Evolutionary conservation across 2,888 invertebrate genomes (phyloP), one percentile per base, ranked within the genome.

Genomic region (Ichneumon xanthorius): DNA sequence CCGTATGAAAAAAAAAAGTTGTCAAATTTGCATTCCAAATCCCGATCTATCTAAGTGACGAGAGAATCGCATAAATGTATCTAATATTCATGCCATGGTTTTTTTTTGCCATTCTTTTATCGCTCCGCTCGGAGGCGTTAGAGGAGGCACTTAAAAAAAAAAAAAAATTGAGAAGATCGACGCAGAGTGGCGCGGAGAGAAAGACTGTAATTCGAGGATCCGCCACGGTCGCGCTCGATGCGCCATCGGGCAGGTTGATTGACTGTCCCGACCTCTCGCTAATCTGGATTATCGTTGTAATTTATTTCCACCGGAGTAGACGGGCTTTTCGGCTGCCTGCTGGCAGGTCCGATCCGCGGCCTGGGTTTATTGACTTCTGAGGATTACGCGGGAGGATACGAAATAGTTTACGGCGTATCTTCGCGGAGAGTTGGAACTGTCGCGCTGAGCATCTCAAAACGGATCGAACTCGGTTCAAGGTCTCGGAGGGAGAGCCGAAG

Each of bases 381-480:
- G 40, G 67, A 61, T 58, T 68, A 33, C 67, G 22, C 67, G 55
- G n/a, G 45, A 19, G 19, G 16, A 37, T 61, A 63, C 26, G 16
- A 45, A 14, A 14, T 5, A 26, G 58, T 26, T 58, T 14, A 45
- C 40, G 16, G 40, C 2, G 37, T 37, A 37, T 37, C 37, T 4
- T 37, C 4, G 19, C 53, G 37, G 6, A 40, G 45, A 61, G 61
- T 58, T 11, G 67, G 79, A 67, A 82, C 55, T 79, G 82, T 75
- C 75, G 68, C 73, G 78, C 4, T 7, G 78, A 68, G 70, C 78
- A 70, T 48, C 71, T 79, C 22, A 84, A 82, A 85, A 82, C 71
- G 61, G 61, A 65, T 70, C 70, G 45, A 80, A 87, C 75, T 78
- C 88, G 89, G 91, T 89, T 91, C 92, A 92, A 92, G 92, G 92